phyloP scores from a whole-genome alignment of 2,797 vertebrate species.

The Spinus pinus region DNA sequence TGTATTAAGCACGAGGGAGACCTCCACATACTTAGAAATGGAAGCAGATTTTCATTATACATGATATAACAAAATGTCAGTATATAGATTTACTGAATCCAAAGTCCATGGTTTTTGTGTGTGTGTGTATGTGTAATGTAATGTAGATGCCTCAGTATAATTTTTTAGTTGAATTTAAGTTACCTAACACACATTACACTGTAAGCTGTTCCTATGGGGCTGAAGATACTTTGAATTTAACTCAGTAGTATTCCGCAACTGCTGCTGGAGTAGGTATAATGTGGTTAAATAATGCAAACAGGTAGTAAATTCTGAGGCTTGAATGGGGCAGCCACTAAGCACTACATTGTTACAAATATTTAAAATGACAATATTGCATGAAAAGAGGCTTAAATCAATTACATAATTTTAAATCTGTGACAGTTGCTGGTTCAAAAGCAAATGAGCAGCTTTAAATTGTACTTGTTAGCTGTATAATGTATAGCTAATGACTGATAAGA shows the following conservation, averaged over 20 bases:
- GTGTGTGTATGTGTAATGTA: neutral
- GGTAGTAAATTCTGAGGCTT: neutral
- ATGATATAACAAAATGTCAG: neutral
- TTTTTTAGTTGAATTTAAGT: neutral
- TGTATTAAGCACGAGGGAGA: neutral
- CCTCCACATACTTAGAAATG: neutral
- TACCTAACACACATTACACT: neutral
- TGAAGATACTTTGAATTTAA: constrained; percentile 51
- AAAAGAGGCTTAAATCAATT: neutral
- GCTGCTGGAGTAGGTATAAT: constrained; percentile 33
- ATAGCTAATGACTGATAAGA: neutral
- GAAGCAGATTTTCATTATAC: neutral
- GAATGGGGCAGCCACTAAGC: neutral
- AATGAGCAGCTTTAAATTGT: constrained; percentile 7
- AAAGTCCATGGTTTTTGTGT: neutral
- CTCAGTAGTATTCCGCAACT: constrained; percentile 47
- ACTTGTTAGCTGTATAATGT: neutral
- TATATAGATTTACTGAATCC: neutral
- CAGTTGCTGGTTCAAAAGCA: constrained; percentile 14
- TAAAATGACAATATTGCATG: neutral
- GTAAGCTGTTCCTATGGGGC: constrained; percentile 22
- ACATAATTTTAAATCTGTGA: neutral
- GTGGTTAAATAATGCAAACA: constrained; percentile 36
- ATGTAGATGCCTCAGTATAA: neutral
- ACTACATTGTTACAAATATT: neutral